Conservation (phyloP, 35 echinoderm and acorn worm genomes). For the Diadema setosum region DNA sequence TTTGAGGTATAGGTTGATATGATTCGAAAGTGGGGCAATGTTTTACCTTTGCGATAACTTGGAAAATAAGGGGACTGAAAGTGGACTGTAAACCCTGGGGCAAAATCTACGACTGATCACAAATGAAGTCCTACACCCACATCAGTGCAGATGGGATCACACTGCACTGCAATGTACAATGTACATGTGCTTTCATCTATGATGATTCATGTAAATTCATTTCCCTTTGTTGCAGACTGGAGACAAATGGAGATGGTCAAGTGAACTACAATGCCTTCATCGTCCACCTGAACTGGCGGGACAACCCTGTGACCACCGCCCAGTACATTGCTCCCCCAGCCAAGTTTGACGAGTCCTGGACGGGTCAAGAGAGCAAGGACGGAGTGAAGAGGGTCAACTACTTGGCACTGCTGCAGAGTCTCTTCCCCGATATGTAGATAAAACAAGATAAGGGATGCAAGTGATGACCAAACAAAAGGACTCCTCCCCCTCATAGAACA, state of each 20-base stretch:
- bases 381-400: constrained; percentile 80
- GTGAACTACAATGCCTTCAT: constrained; percentile 84
- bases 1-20: no score
- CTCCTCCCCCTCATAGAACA: no score
- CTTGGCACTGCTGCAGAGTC: constrained; percentile 50
- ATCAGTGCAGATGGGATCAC: background rate
- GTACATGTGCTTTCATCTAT: background rate
- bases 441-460: no score
- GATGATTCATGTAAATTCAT: background rate
- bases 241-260: constrained; percentile 83
- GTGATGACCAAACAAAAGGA: no score
- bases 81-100: no score
- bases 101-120: background rate
- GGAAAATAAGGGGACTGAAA: no score
- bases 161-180: background rate
- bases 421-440: constrained; percentile 26
- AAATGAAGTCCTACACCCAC: background rate
- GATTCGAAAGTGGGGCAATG: no score
- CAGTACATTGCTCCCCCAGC: constrained; percentile 72
- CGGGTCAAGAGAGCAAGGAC: constrained; percentile 21
- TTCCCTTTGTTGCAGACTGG: constrained; percentile 64
- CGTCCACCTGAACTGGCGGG: constrained; percentile 80
- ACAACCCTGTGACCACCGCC: constrained; percentile 36
- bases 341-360: constrained; percentile 68
- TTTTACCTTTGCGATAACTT: no score